phyloP scores from a whole-genome alignment of 53 echinoderm and acorn worm species.

The Actinopyga echinites region DNA sequence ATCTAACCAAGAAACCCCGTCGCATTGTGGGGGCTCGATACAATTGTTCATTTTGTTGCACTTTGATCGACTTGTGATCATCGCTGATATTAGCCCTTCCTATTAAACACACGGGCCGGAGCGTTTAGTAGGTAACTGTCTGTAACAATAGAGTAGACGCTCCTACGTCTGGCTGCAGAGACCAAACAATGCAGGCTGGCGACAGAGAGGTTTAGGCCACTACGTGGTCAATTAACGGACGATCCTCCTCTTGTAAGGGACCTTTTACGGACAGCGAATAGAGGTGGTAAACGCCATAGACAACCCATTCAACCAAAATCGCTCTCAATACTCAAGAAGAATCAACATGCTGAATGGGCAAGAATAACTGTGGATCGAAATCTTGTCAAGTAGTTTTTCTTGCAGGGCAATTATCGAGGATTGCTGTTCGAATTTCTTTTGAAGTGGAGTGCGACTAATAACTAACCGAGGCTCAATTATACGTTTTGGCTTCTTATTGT shows the following conservation, averaged over 20 bases:
- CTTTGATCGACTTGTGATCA: constrained; percentile 15
- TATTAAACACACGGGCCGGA: constrained; percentile 10
- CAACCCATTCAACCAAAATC: constrained; percentile 4
- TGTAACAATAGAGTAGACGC: constrained; percentile 6
- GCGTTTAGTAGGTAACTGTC: constrained; percentile 21
- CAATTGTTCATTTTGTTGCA: constrained; percentile 20
- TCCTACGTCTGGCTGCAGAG: background rate
- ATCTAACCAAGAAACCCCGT: constrained; percentile 2
- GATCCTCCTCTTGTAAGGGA: constrained; percentile 14
- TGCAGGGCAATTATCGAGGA: constrained; percentile 24
- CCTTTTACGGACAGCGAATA: background rate
- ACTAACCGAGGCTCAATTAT: constrained; percentile 13
- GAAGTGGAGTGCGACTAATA: constrained; percentile 32
- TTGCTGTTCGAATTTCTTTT: constrained; percentile 34
- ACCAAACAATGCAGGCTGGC: background rate
- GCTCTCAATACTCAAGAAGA: background rate
- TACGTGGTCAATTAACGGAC: constrained; percentile 16
- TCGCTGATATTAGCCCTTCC: background rate
- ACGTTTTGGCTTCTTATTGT: constrained; percentile 30
- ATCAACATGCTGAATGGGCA: constrained; percentile 17
- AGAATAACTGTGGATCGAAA: constrained; percentile 24
- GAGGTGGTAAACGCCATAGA: constrained; percentile 4
- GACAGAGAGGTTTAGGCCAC: constrained; percentile 16
- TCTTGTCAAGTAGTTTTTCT: constrained; percentile 23
- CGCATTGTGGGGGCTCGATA: background rate